Evolutionary conservation across 2,113 vertebrate genomes (phyloP).

Genomic region (Ammodytes marinus): DNA sequence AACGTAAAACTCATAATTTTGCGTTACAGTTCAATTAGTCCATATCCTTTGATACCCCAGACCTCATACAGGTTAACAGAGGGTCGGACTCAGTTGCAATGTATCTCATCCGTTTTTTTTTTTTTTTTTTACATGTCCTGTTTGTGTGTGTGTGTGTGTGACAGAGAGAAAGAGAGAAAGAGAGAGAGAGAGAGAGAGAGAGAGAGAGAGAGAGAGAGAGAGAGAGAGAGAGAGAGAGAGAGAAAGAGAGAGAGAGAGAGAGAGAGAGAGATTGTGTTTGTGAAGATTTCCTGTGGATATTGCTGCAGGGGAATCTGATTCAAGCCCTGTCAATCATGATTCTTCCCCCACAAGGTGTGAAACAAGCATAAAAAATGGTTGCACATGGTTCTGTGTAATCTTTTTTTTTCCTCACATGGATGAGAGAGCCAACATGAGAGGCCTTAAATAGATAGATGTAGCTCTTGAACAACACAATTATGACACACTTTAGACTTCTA

Average conservation of each 20-base stretch:
- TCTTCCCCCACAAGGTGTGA: conserved; percentile 75
- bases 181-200: neutral
- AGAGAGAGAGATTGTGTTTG: conserved; percentile 28
- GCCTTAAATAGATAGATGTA: conserved; percentile 10
- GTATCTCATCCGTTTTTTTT: too few species aligned
- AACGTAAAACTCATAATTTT: too few species aligned
- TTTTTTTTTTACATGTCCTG: too few species aligned
- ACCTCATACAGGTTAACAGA: too few species aligned
- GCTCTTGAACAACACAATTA: conserved; percentile 20
- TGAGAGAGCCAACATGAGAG: conserved; percentile 34
- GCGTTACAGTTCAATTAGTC: too few species aligned
- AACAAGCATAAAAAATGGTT: conserved; percentile 65
- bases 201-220: neutral
- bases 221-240: conserved; percentile 2
- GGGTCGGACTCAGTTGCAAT: too few species aligned
- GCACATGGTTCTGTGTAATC: conserved; percentile 60
- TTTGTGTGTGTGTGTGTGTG: neutral
- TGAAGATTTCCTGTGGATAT: conserved; percentile 63
- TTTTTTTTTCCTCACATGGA: conserved; percentile 45
- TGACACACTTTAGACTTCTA: conserved; percentile 8
- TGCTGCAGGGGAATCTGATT: conserved; percentile 65
- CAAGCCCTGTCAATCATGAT: conserved; percentile 73
- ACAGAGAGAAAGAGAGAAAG: neutral
- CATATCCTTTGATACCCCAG: too few species aligned
- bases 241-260: conserved; percentile 6